A percentile compares a stretch with the other conserved stretches of the same genome.
These are phyloP conservation scores for Diarsia dahlii DNA, from an alignment of 2,888 invertebrate species.

Conservation along the genomic window DNA sequence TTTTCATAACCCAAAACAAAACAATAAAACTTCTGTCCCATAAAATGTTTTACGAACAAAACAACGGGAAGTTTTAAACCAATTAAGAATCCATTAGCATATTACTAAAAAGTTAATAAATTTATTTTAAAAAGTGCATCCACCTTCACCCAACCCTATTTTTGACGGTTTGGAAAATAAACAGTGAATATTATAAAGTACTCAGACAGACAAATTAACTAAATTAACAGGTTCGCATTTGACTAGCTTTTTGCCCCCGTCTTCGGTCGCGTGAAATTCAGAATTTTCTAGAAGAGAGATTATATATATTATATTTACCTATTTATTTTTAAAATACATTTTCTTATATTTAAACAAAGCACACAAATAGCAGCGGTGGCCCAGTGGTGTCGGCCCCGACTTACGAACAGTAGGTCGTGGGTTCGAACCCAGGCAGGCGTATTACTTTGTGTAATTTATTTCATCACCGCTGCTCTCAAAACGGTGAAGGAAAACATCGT, in stretches of 20 bases:
- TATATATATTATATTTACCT: too few species aligned
- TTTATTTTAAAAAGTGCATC: conserved; percentile 43
- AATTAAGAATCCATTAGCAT: conserved; percentile 45
- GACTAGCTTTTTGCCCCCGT: background rate
- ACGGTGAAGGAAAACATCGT: too few species aligned
- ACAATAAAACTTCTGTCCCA: background rate
- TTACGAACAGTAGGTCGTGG: too few species aligned
- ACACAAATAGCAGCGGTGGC: too few species aligned
- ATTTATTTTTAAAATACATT: too few species aligned
- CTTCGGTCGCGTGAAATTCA: background rate
- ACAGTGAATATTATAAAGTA: background rate
- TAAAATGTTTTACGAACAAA: background rate
- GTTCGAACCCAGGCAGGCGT: too few species aligned
- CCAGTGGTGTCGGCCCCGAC: too few species aligned
- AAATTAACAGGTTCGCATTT: background rate
- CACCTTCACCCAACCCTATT: conserved; percentile 1
- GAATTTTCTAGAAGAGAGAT: background rate
- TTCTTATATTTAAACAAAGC: too few species aligned
- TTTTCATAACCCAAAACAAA: background rate
- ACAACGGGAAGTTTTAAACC: conserved; percentile 12
- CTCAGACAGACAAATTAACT: conserved; percentile 49
- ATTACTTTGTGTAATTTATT: too few species aligned
- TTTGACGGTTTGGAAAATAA: conserved; percentile 15
- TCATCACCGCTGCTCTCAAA: too few species aligned
- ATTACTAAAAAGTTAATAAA: conserved; percentile 30